A percentile compares a stretch with the other conserved stretches of the same genome.
Conservation (phyloP, 2,797 vertebrate species). For the Protosalanx chinensis region DNA sequence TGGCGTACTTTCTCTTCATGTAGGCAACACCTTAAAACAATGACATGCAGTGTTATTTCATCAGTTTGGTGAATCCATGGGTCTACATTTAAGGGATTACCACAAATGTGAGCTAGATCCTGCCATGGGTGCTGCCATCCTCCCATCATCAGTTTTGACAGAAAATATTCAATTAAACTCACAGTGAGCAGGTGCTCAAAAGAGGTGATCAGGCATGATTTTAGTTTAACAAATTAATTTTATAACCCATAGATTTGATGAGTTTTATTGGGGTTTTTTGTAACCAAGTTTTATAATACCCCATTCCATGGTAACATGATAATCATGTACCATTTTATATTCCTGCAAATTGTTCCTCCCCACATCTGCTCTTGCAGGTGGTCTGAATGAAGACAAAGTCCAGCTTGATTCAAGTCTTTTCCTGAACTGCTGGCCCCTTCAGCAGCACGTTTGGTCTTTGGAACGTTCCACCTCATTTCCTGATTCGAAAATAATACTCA, state of each 20-base stretch:
- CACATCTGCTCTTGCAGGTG: conserved; percentile 59
- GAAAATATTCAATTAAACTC: background rate
- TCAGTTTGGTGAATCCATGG: background rate
- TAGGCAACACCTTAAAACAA: background rate
- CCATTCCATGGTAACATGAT: background rate
- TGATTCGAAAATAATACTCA: conserved; percentile 40
- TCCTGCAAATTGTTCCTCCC: conserved; percentile 32
- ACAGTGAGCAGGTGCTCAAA: no score
- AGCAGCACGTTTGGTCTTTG: conserved; percentile 45
- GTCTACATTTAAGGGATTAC: background rate
- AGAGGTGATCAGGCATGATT: no score
- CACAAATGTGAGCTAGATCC: background rate
- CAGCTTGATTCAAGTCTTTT: conserved; percentile 36
- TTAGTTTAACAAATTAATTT: no score
- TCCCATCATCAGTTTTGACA: background rate
- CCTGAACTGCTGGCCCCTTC: conserved; percentile 18
- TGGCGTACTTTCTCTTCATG: background rate
- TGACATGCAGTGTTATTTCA: background rate
- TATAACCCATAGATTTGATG: no score
- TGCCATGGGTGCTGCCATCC: no score
- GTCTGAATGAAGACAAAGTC: conserved; percentile 31
- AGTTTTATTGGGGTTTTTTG: background rate
- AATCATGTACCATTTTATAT: conserved; percentile 16
- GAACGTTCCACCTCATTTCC: conserved; percentile 42
- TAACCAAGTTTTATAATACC: background rate